Evolutionary conservation across 2,888 invertebrate genomes (phyloP).

Genomic region (Heliconius hortense): DNA sequence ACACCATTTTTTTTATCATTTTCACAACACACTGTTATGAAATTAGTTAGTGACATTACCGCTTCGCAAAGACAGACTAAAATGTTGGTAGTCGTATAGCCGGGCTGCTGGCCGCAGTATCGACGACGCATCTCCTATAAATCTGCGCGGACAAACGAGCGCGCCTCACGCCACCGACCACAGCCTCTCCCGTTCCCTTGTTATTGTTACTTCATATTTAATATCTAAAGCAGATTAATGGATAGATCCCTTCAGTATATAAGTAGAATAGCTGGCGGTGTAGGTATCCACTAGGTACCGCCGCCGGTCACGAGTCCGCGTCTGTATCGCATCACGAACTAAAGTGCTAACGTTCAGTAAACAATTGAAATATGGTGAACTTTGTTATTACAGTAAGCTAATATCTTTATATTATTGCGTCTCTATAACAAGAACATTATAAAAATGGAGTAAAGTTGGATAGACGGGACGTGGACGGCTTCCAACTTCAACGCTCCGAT

Average conservation of each 20-base stretch:
- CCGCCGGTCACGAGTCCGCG: slow-evolving; percentile 3
- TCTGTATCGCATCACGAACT: not conserved
- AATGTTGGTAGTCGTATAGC: not conserved
- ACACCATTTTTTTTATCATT: too few species aligned
- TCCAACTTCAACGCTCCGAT: too few species aligned
- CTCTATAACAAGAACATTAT: not conserved
- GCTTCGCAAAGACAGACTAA: not conserved
- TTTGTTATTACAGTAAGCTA: not conserved
- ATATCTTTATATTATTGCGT: not conserved
- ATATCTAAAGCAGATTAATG: slow-evolving; percentile 6
- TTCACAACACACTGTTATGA: not conserved
- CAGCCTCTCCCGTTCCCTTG: not conserved
- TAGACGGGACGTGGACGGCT: too few species aligned
- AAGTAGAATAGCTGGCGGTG: too few species aligned
- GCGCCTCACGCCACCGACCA: slow-evolving; percentile 50
- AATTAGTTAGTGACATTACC: not conserved
- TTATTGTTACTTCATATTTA: slow-evolving; percentile 18
- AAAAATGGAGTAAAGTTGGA: too few species aligned
- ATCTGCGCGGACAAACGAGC: slow-evolving; percentile 56
- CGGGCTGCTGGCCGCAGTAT: not conserved
- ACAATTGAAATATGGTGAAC: not conserved
- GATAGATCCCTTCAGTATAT: not conserved
- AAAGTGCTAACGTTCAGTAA: not conserved
- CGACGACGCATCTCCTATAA: slow-evolving; percentile 44
- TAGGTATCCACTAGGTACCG: not conserved